Percentiles rank a stretch among this genome's conserved stretches.
These are phyloP conservation scores for Ptyas mucosa DNA, from an alignment of 2,113 vertebrate genomes.

Conservation along the genomic window DNA sequence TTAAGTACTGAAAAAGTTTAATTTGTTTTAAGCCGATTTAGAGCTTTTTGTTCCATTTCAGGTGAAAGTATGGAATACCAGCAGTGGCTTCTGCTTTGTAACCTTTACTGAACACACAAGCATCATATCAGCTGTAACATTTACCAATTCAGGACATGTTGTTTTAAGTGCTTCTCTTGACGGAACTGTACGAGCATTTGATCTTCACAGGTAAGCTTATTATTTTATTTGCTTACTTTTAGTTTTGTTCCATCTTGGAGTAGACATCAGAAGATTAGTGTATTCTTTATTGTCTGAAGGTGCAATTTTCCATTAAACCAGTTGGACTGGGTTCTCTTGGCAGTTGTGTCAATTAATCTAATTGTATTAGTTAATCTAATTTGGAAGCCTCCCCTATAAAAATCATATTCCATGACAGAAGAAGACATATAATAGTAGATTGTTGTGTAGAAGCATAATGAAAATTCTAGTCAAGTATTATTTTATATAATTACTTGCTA, in stretches of 20 bases:
- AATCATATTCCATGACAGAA: background rate
- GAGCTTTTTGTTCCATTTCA: slow-evolving; percentile 41
- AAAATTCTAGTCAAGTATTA: background rate
- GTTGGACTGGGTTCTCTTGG: background rate
- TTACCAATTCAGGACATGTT: slow-evolving; percentile 85
- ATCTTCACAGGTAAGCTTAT: slow-evolving; percentile 85
- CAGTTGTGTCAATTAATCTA: background rate
- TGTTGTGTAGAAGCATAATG: background rate
- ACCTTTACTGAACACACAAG: slow-evolving; percentile 94
- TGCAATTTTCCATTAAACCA: background rate
- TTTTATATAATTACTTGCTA: background rate
- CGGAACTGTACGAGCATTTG: slow-evolving; percentile 92
- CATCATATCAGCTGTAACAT: slow-evolving; percentile 82
- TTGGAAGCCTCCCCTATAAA: background rate
- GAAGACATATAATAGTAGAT: background rate
- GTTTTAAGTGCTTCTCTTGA: slow-evolving; percentile 91
- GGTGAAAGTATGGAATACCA: slow-evolving; percentile 97
- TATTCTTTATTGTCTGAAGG: background rate
- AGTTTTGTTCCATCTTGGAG: background rate
- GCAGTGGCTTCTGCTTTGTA: slow-evolving; percentile 91
- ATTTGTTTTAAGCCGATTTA: background rate
- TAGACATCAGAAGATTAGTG: background rate
- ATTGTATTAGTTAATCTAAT: background rate
- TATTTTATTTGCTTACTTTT: background rate
- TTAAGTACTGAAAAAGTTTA: background rate